Evolutionary conservation across 2,113 vertebrate species (phyloP).

Genomic region (Paradisaea rubra): DNA sequence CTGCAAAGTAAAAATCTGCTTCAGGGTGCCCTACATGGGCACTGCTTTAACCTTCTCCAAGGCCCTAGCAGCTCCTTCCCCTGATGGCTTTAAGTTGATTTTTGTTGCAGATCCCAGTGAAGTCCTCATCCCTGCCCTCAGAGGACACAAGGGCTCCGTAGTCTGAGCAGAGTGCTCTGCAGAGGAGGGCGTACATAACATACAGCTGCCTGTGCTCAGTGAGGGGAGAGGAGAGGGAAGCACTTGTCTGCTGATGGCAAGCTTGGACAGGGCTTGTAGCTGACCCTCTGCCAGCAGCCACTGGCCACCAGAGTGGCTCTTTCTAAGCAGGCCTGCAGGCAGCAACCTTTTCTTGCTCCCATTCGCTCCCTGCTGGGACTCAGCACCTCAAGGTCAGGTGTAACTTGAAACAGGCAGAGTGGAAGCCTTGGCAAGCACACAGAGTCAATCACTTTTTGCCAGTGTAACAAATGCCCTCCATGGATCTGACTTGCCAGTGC

Average conservation of each 20-base stretch:
- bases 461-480: background rate
- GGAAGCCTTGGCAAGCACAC: background rate
- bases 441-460: background rate
- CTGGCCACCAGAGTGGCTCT: background rate
- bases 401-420: background rate
- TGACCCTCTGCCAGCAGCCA: background rate
- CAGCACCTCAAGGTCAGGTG: background rate
- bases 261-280: background rate
- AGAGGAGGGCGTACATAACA: background rate
- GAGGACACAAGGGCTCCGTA: accelerated
- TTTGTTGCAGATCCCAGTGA: background rate
- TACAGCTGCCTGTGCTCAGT: background rate
- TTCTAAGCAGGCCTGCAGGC: background rate
- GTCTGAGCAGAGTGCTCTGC: background rate
- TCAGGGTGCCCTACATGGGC: background rate
- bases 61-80: background rate
- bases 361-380: accelerated
- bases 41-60: background rate
- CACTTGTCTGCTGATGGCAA: background rate
- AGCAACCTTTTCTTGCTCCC: background rate
- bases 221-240: background rate
- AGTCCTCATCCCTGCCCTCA: background rate
- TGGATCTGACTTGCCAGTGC: background rate
- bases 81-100: background rate
- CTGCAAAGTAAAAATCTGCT: background rate